Conservation (phyloP, 2,888 invertebrate genomes). For the Drosophila rellima region DNA sequence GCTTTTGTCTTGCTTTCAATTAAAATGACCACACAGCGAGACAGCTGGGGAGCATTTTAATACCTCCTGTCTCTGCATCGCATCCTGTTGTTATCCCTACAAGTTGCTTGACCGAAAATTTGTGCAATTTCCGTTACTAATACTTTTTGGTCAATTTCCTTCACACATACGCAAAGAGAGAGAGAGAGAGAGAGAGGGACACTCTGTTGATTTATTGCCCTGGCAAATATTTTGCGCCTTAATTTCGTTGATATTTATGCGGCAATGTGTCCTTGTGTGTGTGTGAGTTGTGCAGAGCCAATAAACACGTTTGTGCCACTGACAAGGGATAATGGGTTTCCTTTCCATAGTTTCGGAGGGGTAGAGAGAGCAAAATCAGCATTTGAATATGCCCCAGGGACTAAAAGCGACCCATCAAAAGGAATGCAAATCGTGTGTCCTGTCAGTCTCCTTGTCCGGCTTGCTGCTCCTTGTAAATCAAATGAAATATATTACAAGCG, state of each 20-base stretch:
- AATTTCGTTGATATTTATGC: slow-evolving; percentile 81
- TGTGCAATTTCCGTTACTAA: slow-evolving; percentile 81
- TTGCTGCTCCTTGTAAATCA: slow-evolving; percentile 68
- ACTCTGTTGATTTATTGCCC: slow-evolving; percentile 61
- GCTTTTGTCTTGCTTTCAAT: slow-evolving; percentile 74
- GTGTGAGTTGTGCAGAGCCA: slow-evolving; percentile 57
- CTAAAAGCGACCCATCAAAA: slow-evolving; percentile 58
- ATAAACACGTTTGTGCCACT: slow-evolving; percentile 79
- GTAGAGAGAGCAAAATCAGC: slow-evolving; percentile 56
- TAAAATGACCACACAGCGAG: slow-evolving; percentile 67
- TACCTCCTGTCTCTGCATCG: not conserved
- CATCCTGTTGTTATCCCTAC: slow-evolving; percentile 23
- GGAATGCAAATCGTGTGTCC: slow-evolving; percentile 74
- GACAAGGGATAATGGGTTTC: slow-evolving; percentile 81
- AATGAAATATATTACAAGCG: slow-evolving; percentile 75
- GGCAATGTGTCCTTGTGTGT: slow-evolving; percentile 69
- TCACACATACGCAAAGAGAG: slow-evolving; percentile 35
- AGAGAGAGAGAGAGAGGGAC: not conserved
- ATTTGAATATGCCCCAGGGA: slow-evolving; percentile 78
- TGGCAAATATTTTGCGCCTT: slow-evolving; percentile 70
- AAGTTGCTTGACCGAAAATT: slow-evolving; percentile 66
- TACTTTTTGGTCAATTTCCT: slow-evolving; percentile 80
- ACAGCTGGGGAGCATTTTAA: slow-evolving; percentile 11
- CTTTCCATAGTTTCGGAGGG: slow-evolving; percentile 32
- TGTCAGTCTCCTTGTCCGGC: slow-evolving; percentile 40